These are phyloP conservation scores for Eueremaeus valkanovi DNA, from an alignment of 2,888 invertebrate species.

Conservation along the genomic window DNA sequence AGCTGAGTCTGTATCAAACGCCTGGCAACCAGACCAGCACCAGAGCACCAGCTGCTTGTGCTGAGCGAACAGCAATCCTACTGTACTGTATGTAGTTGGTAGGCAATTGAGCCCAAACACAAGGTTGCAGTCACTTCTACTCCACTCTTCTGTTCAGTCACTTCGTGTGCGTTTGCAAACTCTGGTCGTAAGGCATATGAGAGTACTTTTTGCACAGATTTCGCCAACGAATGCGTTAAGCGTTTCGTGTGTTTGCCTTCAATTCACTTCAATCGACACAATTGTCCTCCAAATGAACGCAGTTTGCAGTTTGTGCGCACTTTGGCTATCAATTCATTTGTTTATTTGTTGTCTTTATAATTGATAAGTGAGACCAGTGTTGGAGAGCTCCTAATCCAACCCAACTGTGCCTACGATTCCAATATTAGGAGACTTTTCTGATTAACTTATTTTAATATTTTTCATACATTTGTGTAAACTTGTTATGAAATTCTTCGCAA, in stretches of 20 bases:
- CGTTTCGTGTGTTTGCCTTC: not conserved
- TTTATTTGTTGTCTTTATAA: conserved; percentile 1
- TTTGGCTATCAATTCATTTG: not conserved
- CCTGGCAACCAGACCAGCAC: conserved; percentile 28
- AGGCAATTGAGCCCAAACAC: conserved; percentile 18
- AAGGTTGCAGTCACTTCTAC: conserved; percentile 9
- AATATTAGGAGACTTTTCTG: too few relatives aligned
- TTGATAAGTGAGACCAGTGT: too few relatives aligned
- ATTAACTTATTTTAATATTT: too few relatives aligned
- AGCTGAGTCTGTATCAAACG: not conserved
- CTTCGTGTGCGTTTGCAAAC: not conserved
- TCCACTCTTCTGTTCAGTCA: conserved; percentile 20
- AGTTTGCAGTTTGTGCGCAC: conserved; percentile 15
- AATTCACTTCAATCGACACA: not conserved
- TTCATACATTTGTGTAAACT: not conserved
- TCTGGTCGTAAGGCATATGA: not conserved
- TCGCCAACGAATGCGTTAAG: not conserved
- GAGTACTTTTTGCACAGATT: conserved; percentile 11
- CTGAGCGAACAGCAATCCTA: conserved; percentile 19
- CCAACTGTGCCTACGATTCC: too few relatives aligned
- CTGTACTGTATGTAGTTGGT: not conserved
- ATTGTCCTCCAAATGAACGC: conserved; percentile 25
- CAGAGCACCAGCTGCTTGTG: conserved; percentile 20
- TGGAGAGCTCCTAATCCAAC: too few relatives aligned
- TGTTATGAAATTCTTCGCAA: not conserved